Evolutionary conservation across 2,888 invertebrate species (phyloP).

Genomic region (Syrphus vitripennis): DNA sequence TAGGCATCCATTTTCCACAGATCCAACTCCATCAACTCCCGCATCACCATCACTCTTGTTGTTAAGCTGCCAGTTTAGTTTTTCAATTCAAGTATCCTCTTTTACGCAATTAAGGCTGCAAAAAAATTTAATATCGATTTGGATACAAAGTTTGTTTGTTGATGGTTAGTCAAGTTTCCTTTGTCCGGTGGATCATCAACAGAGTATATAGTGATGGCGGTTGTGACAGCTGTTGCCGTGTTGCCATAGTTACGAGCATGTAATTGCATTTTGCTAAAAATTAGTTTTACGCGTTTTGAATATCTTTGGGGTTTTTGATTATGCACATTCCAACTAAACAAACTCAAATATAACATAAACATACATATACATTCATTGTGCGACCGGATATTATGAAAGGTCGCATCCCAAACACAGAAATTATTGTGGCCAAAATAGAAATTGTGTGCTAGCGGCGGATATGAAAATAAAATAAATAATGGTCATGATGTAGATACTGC

Average conservation of each 20-base stretch:
- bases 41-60: not conserved
- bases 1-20: not conserved
- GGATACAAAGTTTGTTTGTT: not conserved
- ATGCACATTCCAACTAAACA: not conserved
- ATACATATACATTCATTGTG: not conserved
- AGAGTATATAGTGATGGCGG: no score
- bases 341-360: not conserved
- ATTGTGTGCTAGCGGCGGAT: slow-evolving; percentile 23
- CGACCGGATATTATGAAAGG: slow-evolving; percentile 9
- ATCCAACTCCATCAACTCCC: not conserved
- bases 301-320: not conserved
- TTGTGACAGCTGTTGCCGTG: not conserved
- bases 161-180: not conserved
- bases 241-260: not conserved
- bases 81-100: not conserved
- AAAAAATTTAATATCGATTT: slow-evolving; percentile 31
- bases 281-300: not conserved
- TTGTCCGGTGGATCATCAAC: not conserved
- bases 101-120: slow-evolving; percentile 22
- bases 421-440: slow-evolving; percentile 42
- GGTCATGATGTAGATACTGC: not conserved
- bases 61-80: not conserved
- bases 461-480: slow-evolving; percentile 46
- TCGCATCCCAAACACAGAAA: slow-evolving; percentile 21
- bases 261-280: slow-evolving; percentile 33